Evolutionary conservation across 2,113 vertebrate species (phyloP).

Genomic region (Antigone vipio): DNA sequence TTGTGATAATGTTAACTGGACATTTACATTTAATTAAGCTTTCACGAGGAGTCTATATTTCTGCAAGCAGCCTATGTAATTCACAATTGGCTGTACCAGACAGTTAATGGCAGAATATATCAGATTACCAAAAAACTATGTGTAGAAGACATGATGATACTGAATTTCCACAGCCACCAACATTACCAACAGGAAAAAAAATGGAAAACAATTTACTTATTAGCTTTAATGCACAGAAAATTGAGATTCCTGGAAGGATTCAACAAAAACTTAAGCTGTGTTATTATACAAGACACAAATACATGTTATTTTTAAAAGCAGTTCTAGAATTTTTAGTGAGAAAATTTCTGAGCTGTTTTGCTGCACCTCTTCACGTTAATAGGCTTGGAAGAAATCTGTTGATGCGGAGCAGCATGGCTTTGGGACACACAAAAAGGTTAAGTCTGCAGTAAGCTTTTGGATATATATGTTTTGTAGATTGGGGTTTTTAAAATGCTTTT

Average conservation of each 20-base stretch:
- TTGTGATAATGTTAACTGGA: neutral
- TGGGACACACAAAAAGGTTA: neutral
- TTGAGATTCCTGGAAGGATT: neutral
- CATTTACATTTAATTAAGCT: neutral
- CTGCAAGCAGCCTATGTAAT: neutral
- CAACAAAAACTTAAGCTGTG: neutral
- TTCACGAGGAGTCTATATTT: neutral
- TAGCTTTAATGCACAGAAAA: neutral
- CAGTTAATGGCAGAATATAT: neutral
- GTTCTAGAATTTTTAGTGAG: neutral
- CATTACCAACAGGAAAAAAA: neutral
- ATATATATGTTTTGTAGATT: neutral
- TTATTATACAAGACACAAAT: neutral
- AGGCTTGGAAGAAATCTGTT: neutral
- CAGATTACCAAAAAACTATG: neutral
- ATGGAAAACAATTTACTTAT: neutral
- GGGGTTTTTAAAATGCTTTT: neutral
- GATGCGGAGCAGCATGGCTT: neutral
- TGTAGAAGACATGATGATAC: neutral
- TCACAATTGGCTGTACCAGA: neutral
- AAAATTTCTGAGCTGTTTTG: neutral
- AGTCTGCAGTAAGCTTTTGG: neutral
- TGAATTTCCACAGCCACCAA: neutral
- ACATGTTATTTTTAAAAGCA: neutral
- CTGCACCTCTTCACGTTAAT: neutral